Base-by-base conservation (phyloP, 1,140 invertebrate genomes). In the Wasmannia auropunctata region DNA sequence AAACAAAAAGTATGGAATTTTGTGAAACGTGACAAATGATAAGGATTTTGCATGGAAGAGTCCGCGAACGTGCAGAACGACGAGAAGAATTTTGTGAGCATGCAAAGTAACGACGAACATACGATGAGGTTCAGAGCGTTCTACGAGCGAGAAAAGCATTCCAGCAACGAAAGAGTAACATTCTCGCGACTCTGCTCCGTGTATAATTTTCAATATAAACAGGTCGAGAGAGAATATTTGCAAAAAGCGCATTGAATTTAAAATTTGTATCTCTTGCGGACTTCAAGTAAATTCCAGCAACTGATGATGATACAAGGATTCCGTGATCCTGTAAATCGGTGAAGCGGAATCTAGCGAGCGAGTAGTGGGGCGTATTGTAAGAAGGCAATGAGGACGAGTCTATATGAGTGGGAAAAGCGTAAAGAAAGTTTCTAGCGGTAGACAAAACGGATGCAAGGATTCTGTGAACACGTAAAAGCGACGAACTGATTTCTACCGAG, bases 121-220 rank as follows among this genome's bases (percentile, higher is more conserved):
- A 72, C 79, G 74, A 83, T 83, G 67, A 83, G 34, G 51, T 72
- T 60, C 43, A 83, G 65, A 70, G 65, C 65, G 65, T 81, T 81
- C 34, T 72, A 43, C 49, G 63, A 81, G 37, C 34, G 63, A 72
- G 65, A 56, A 81, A 72, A 81, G 65, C 65, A 81, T 81, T 81
- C 79, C 79, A 70, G 49, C 25, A 49, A 37, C 62, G 49, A 81
- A 81, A 81, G 34, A 72, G 79, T 81, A 81, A 72, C 65, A 81
- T 81, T 81, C 79, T 81, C 79, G 65, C 51, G 49, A 67, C 40
- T 51, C 60, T 70, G 63, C 25, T 79, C 25, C 22, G 49, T 58
- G 37, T 81, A 81, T 81, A 81, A 81, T 81, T 81, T 72, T 81
- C 51, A 81, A 81, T 49, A 70, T 81, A 81, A 81, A 81, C 67